A percentile compares a stretch with the other conserved stretches of the same genome.
phyloP scores from a whole-genome alignment of 2,888 invertebrate species.

The Heliconius charithonia region DNA sequence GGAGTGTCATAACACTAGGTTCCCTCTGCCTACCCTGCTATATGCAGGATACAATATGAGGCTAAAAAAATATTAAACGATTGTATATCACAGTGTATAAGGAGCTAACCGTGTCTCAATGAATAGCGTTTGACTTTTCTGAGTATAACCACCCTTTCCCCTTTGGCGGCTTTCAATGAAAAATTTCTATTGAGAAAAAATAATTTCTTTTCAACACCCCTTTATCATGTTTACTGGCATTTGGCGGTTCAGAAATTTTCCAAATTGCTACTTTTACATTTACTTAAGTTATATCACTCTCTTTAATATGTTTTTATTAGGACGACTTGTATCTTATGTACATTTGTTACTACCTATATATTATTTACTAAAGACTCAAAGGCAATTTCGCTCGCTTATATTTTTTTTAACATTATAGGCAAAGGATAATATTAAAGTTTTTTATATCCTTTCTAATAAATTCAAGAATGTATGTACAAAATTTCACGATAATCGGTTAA shows the following conservation, averaged over 20 bases:
- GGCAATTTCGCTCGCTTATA: too few relatives aligned
- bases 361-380: too few relatives aligned
- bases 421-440: too few relatives aligned
- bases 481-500: too few relatives aligned
- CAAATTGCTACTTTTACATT: conserved; percentile 1
- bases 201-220: conserved; percentile 65
- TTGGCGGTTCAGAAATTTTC: conserved; percentile 48
- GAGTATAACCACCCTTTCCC: conserved; percentile 37
- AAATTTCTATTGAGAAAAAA: conserved; percentile 71
- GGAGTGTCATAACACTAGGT: not conserved
- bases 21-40: not conserved
- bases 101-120: conserved; percentile 43
- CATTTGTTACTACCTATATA: too few relatives aligned
- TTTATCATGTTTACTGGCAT: conserved; percentile 59
- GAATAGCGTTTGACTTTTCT: conserved; percentile 45
- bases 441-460: too few relatives aligned
- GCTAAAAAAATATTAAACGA: not conserved
- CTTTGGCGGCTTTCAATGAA: conserved; percentile 62
- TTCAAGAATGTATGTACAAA: too few relatives aligned
- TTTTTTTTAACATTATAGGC: too few relatives aligned
- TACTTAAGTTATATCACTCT: not conserved
- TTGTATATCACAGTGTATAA: conserved; percentile 38
- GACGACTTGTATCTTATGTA: too few relatives aligned
- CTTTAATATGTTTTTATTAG: too few relatives aligned
- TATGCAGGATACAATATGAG: not conserved